These are phyloP conservation scores for Eidolon dupreanum DNA, from an alignment of 2,797 vertebrate species.

Conservation along the genomic window DNA sequence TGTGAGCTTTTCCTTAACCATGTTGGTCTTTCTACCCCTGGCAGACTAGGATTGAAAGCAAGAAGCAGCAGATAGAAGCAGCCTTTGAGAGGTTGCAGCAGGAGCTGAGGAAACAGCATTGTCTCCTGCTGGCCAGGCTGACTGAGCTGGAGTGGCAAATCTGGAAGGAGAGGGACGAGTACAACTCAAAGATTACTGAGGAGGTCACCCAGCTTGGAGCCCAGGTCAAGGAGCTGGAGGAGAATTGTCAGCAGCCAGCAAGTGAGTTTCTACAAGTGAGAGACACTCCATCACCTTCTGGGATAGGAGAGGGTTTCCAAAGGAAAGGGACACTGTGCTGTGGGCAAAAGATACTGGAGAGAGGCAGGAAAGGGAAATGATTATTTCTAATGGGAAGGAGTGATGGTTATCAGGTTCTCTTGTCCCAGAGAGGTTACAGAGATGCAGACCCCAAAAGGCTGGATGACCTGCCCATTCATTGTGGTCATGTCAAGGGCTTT, in stretches of 20 bases:
- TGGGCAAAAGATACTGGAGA: not conserved
- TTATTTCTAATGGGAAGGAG: not conserved
- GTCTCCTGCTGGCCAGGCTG: slow-evolving; percentile 89
- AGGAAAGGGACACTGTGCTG: not conserved
- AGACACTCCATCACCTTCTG: fast-evolving
- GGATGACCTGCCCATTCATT: not conserved
- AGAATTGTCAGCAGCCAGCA: slow-evolving; percentile 51
- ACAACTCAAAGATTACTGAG: slow-evolving; percentile 87
- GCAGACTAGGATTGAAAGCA: slow-evolving; percentile 88
- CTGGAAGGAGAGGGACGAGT: slow-evolving; percentile 87
- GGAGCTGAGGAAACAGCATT: slow-evolving; percentile 89
- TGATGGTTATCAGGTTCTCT: not conserved
- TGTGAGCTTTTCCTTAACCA: not conserved
- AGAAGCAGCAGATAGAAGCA: slow-evolving; percentile 88
- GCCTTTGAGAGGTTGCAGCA: slow-evolving; percentile 89
- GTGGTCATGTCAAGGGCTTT: not conserved
- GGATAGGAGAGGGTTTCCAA: not conserved
- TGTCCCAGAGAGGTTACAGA: not conserved
- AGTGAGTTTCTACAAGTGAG: slow-evolving; percentile 73
- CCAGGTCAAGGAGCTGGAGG: slow-evolving; percentile 52
- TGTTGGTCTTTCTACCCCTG: not conserved
- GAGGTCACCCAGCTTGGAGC: slow-evolving; percentile 67
- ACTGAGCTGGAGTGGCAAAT: slow-evolving; percentile 87
- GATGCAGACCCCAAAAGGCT: not conserved
- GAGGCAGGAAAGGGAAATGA: not conserved